Base-by-base conservation (phyloP, 2,888 invertebrate genomes). In the Rhingia campestris region DNA sequence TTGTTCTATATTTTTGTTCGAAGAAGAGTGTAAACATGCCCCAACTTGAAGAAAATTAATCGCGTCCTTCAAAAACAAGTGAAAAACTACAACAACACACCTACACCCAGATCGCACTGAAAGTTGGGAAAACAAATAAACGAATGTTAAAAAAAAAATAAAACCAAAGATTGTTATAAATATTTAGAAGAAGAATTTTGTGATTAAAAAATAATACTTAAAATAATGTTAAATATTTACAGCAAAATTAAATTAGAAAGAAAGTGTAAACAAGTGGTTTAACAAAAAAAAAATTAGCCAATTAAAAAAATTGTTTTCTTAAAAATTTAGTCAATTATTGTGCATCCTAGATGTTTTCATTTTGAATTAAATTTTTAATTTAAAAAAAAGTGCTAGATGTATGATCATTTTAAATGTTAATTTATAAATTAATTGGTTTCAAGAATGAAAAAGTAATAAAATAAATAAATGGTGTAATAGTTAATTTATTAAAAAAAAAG, bases 131-230 rank as follows among this genome's bases (percentile, higher is more conserved):
- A 22, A 22, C 1, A 22, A 22, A 22, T 22, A 22, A 53, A 33
- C 4, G 45, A 45, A 53, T 37, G n/a, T 1, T 9, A 49, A 41
- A 49, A 72, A 12, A 39, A 37, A 41, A 41, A n/a, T 47, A n/a
- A 76, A 66, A 10, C 77, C 63, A 77, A 79, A 74, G 61, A 73
- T 76, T 53, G 9, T 45, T 64, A n/a, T n/a, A 70, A 58, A 58
- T 64, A 53, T 72, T 58, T 14, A 39, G 3, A 51, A 49, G 43
- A 56, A 49, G 22, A 22, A 22, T 22, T 22, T 22, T 22, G 22
- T 22, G 22, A 22, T 22, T 22, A 54, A 37, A 51, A 30, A 32
- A 32, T 5, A 49, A 22, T 12, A 47, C 35, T 9, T 33, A 51
- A 43, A 56, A 41, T 33, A n/a, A n/a, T 64, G 45, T 35, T 33